These are phyloP conservation scores for Agrochola lota DNA, from an alignment of 2,888 invertebrate genomes.

Conservation along the genomic window DNA sequence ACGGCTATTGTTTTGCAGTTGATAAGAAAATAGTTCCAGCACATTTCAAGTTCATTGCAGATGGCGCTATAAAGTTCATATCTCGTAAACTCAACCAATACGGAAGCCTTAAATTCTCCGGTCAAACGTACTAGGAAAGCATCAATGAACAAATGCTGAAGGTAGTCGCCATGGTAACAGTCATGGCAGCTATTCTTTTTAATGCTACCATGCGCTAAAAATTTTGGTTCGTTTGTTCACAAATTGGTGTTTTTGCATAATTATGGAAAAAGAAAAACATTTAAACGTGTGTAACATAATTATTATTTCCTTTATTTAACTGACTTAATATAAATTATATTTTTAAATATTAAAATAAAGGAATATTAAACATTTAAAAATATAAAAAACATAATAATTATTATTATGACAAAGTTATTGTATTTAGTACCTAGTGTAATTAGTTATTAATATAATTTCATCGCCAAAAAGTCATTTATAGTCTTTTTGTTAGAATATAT, in stretches of 20 bases:
- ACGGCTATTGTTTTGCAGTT: too few species aligned
- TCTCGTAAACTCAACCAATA: neutral
- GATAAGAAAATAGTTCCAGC: neutral
- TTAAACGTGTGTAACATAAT: neutral
- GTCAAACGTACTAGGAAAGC: slow-evolving; percentile 45
- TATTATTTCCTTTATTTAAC: too few species aligned
- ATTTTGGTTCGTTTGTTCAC: neutral
- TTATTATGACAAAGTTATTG: too few species aligned
- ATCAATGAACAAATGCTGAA: slow-evolving; percentile 2
- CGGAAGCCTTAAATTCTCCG: slow-evolving; percentile 26
- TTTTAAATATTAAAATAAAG: too few species aligned
- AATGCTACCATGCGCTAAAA: neutral
- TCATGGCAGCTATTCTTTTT: neutral
- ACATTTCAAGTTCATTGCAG: slow-evolving; percentile 11
- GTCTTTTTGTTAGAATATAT: too few species aligned
- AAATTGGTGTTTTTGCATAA: neutral
- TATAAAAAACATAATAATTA: too few species aligned
- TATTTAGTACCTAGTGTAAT: too few species aligned
- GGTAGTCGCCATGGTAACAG: neutral
- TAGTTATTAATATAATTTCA: too few species aligned
- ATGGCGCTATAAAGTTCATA: slow-evolving; percentile 16
- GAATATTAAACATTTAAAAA: too few species aligned
- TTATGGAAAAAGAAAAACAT: neutral
- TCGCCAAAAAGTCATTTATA: too few species aligned
- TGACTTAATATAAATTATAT: too few species aligned